phyloP scores from a whole-genome alignment of 2,113 vertebrate species.

The Echinops telfairi region DNA sequence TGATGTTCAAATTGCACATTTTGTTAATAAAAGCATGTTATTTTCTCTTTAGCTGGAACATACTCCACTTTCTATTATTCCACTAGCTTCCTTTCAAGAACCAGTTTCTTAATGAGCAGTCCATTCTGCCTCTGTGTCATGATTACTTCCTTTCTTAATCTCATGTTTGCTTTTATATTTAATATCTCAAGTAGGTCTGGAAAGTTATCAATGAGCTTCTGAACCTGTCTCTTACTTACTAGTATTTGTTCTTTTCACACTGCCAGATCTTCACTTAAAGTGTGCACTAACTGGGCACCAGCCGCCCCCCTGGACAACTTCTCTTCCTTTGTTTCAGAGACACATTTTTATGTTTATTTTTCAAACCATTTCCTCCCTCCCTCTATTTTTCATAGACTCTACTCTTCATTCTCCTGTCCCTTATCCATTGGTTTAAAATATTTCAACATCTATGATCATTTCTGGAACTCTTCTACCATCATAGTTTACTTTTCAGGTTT shows the following conservation, averaged over 20 bases:
- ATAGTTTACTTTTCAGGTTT: no score
- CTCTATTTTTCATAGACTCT: no score
- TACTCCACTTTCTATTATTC: neutral
- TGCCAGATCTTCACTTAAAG: neutral
- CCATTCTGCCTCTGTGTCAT: neutral
- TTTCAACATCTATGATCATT: no score
- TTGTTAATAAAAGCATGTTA: no score
- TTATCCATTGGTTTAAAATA: no score
- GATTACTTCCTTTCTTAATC: neutral
- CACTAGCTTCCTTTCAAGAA: neutral
- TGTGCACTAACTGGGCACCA: no score
- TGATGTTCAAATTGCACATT: no score
- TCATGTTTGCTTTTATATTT: neutral
- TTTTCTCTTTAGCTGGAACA: neutral
- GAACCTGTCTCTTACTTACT: neutral
- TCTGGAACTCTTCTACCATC: no score
- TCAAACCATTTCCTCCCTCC: no score
- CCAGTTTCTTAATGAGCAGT: neutral
- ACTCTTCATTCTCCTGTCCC: no score
- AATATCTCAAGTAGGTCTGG: neutral
- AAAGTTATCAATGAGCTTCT: neutral
- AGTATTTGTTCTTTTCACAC: neutral
- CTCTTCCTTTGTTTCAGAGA: no score
- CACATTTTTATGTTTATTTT: no score
- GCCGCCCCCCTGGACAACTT: neutral